Conservation (phyloP, 2,113 vertebrate species). For the Rhea americana region DNA sequence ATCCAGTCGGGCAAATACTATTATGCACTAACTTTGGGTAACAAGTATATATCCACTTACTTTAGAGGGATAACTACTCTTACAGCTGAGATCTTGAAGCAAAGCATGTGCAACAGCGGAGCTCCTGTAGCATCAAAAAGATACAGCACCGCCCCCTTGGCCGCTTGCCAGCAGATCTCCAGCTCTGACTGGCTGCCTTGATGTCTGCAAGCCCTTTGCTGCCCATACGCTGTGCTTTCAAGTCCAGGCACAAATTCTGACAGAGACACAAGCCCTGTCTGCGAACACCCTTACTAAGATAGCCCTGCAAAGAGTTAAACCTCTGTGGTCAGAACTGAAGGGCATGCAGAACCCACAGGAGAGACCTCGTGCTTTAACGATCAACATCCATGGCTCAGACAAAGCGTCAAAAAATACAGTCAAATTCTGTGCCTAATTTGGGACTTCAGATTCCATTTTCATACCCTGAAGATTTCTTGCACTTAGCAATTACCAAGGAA, state of each 20-base stretch:
- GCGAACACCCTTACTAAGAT: background rate
- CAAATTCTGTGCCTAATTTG: background rate
- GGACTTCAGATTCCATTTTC: background rate
- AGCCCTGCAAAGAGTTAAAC: background rate
- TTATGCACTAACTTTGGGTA: background rate
- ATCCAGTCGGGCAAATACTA: background rate
- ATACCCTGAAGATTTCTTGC: background rate
- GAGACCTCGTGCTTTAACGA: rapidly evolving
- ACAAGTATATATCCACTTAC: background rate
- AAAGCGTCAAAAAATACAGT: background rate
- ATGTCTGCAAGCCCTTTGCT: background rate
- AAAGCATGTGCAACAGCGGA: background rate
- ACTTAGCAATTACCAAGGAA: background rate
- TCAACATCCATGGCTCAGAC: background rate
- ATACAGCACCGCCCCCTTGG: background rate
- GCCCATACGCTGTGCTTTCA: background rate
- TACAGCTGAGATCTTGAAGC: background rate
- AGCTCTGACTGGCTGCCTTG: background rate
- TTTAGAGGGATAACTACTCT: background rate
- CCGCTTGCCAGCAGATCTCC: background rate
- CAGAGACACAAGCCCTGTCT: background rate
- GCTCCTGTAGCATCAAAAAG: background rate
- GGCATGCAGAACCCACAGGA: rapidly evolving
- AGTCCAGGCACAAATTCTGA: background rate
- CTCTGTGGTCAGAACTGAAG: background rate